Evolutionary conservation across 2,888 invertebrate genomes (phyloP).

Genomic region (Tipula unca): DNA sequence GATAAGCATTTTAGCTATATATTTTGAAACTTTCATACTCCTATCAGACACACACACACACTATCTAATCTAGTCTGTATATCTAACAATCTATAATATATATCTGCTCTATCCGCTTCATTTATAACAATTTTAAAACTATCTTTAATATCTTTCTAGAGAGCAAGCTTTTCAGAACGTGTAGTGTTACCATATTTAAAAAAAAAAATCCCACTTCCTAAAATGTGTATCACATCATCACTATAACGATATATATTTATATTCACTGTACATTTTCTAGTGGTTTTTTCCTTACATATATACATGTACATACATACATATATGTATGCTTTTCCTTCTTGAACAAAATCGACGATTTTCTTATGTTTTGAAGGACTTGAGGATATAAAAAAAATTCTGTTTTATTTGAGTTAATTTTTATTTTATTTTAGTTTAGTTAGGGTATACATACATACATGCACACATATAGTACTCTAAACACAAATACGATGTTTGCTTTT

Average conservation of each 20-base stretch:
- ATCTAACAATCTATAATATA: not conserved
- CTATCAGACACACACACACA: not conserved
- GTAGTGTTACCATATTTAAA: not conserved
- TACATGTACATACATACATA: not conserved
- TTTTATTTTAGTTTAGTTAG: not conserved
- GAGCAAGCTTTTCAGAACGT: not conserved
- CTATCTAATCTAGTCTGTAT: not conserved
- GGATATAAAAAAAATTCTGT: not conserved
- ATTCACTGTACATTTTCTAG: not conserved
- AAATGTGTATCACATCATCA: conserved; percentile 4
- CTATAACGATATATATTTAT: not conserved
- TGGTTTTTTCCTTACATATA: not conserved
- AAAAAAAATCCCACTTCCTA: not conserved
- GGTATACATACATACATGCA: not conserved
- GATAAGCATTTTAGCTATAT: not conserved
- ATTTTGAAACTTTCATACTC: not conserved
- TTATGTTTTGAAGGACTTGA: conserved; percentile 14
- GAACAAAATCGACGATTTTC: not conserved
- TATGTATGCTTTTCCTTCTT: not conserved
- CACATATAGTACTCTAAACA: not conserved
- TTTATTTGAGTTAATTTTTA: not conserved
- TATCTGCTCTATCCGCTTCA: not conserved
- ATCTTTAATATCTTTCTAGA: not conserved
- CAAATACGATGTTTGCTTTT: conserved; percentile 8
- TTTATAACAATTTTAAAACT: not conserved